A percentile compares a stretch with the other conserved stretches of the same genome.
These are phyloP conservation scores for Diaprepes abbreviatus DNA, from an alignment of 2,888 invertebrate genomes.

Conservation along the genomic window DNA sequence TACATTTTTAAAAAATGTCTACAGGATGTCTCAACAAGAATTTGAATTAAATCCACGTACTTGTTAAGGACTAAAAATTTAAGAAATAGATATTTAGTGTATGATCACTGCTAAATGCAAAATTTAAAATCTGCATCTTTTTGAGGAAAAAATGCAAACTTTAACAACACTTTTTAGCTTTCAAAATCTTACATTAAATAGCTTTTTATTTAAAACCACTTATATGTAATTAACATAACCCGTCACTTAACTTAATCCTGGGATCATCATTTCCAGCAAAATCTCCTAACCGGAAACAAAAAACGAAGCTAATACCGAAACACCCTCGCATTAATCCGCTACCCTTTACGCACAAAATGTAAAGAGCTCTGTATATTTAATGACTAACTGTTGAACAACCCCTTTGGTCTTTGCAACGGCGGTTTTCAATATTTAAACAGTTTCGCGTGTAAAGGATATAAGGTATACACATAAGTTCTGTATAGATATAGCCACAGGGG, in stretches of 20 bases:
- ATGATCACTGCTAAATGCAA: too few relatives aligned
- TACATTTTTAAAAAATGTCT: too few relatives aligned
- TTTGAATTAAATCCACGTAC: too few relatives aligned
- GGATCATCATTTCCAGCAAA: slow-evolving; percentile 17
- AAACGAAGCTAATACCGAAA: slow-evolving; percentile 25
- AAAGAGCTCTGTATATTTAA: slow-evolving; percentile 32
- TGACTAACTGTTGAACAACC: slow-evolving; percentile 38
- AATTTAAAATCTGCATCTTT: too few relatives aligned
- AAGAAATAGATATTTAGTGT: too few relatives aligned
- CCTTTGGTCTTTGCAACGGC: slow-evolving; percentile 33
- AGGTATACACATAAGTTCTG: slow-evolving; percentile 15
- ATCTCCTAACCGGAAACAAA: slow-evolving; percentile 15
- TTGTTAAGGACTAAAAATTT: too few relatives aligned
- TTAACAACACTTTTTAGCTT: too few relatives aligned
- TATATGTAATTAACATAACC: slow-evolving; percentile 24
- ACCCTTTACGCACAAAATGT: slow-evolving; percentile 19
- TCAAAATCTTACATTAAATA: background rate
- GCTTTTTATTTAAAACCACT: slow-evolving; percentile 2
- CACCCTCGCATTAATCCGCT: slow-evolving; percentile 7
- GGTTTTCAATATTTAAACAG: slow-evolving; percentile 47
- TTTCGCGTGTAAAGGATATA: slow-evolving; percentile 32
- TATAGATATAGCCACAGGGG: slow-evolving; percentile 6
- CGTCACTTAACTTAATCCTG: slow-evolving; percentile 11
- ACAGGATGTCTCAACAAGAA: too few relatives aligned
- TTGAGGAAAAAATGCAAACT: too few relatives aligned